Evolutionary conservation across 2,113 vertebrate genomes (phyloP).

Genomic region (Rhabdomys dilectus): DNA sequence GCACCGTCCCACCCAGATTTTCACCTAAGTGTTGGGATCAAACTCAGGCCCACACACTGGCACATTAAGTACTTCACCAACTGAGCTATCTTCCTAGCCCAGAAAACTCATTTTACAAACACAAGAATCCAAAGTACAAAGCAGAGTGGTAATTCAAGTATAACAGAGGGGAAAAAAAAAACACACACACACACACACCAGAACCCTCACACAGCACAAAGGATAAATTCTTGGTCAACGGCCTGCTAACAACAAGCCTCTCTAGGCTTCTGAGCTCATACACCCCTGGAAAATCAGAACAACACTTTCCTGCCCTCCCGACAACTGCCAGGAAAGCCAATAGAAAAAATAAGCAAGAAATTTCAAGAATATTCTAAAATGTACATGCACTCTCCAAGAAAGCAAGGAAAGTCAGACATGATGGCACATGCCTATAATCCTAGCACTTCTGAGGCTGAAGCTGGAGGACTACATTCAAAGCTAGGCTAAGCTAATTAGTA

Average conservation of each 20-base stretch:
- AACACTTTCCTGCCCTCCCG: background rate
- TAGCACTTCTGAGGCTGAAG: background rate
- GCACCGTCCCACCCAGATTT: background rate
- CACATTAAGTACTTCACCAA: background rate
- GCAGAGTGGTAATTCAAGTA: background rate
- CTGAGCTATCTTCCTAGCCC: background rate
- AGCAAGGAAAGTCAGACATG: background rate
- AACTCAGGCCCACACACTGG: background rate
- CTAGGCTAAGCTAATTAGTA: background rate
- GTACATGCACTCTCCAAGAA: background rate
- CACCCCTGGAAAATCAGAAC: background rate
- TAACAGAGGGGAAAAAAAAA: background rate
- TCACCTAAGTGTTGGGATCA: too few species aligned
- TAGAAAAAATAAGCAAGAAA: background rate
- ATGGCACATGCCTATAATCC: background rate
- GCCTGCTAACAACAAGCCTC: background rate
- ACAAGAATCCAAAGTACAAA: constrained; percentile 6
- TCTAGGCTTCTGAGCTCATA: background rate
- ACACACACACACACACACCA: too few species aligned
- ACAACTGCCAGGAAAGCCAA: background rate
- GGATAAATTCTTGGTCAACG: background rate
- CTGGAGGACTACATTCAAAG: background rate
- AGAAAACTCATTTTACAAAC: background rate
- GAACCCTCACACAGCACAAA: background rate
- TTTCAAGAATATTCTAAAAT: background rate